Evolutionary conservation across 2,888 invertebrate genomes (phyloP).

Genomic region (Sesia apiformis): DNA sequence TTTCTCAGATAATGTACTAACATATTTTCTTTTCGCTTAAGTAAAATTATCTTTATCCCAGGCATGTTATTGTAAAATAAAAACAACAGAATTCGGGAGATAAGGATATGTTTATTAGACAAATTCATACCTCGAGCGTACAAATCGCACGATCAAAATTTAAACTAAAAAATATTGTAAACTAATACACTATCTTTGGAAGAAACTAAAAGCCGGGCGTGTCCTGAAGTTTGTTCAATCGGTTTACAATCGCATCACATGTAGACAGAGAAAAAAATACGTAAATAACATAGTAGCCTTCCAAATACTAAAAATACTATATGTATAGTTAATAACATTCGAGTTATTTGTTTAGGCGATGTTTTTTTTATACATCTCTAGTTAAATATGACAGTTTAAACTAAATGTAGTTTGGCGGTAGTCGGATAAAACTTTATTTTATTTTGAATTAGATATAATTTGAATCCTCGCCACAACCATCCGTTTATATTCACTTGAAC

Average conservation of each 20-base stretch:
- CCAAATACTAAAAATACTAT: conserved; percentile 9
- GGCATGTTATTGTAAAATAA: conserved; percentile 2
- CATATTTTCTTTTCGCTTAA: no score
- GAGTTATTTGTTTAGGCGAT: conserved; percentile 14
- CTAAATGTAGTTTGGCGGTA: no score
- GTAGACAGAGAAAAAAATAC: background rate
- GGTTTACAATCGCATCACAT: background rate
- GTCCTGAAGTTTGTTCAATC: conserved; percentile 27
- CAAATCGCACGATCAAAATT: conserved; percentile 28
- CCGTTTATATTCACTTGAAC: no score
- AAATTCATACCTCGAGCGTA: conserved; percentile 50
- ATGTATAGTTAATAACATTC: conserved; percentile 15
- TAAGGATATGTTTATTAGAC: conserved; percentile 73
- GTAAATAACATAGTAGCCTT: background rate
- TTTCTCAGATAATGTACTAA: no score
- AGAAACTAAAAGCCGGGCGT: conserved; percentile 57
- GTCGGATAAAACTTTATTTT: no score
- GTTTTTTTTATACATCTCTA: background rate
- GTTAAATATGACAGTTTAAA: no score
- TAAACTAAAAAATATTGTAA: conserved; percentile 47
- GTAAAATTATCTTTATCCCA: no score
- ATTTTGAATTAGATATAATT: no score
- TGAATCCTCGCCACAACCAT: no score
- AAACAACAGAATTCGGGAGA: conserved; percentile 45
- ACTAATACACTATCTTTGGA: conserved; percentile 69